Evolutionary conservation across 2,113 vertebrate species (phyloP).

Genomic region (Lepisosteus osseus): DNA sequence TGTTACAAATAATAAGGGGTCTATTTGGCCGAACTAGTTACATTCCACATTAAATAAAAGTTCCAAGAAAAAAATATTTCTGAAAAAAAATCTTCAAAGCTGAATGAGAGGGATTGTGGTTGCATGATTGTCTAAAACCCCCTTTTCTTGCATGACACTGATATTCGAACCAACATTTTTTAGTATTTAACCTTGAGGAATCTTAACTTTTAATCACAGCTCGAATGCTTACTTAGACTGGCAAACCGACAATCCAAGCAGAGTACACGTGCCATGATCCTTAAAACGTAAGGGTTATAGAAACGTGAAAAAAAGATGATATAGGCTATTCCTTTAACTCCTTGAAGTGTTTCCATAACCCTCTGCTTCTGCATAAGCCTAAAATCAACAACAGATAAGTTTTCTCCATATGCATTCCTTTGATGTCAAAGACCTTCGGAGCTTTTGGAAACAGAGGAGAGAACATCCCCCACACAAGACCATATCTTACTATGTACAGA

Average conservation of each 20-base stretch:
- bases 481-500: too few relatives aligned
- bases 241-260: conserved; percentile 25
- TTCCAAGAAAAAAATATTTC: too few relatives aligned
- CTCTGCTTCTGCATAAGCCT: conserved; percentile 51
- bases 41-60: too few relatives aligned
- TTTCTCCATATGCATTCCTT: conserved; percentile 50
- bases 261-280: conserved; percentile 34
- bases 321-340: conserved; percentile 53
- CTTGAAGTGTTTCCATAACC: conserved; percentile 53
- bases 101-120: too few relatives aligned
- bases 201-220: conserved; percentile 34
- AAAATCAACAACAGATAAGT: conserved; percentile 69
- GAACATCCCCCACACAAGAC: not conserved
- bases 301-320: conserved; percentile 45
- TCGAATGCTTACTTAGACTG: conserved; percentile 37
- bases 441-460: not conserved
- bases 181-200: conserved; percentile 3
- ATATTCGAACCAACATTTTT: too few relatives aligned
- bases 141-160: too few relatives aligned
- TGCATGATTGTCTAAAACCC: too few relatives aligned
- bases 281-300: conserved; percentile 36
- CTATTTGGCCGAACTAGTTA: too few relatives aligned
- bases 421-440: conserved; percentile 44
- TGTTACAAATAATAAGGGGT: too few relatives aligned
- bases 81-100: too few relatives aligned